phyloP scores from a whole-genome alignment of 2,888 invertebrate genomes.

The Nebria brevicollis region DNA sequence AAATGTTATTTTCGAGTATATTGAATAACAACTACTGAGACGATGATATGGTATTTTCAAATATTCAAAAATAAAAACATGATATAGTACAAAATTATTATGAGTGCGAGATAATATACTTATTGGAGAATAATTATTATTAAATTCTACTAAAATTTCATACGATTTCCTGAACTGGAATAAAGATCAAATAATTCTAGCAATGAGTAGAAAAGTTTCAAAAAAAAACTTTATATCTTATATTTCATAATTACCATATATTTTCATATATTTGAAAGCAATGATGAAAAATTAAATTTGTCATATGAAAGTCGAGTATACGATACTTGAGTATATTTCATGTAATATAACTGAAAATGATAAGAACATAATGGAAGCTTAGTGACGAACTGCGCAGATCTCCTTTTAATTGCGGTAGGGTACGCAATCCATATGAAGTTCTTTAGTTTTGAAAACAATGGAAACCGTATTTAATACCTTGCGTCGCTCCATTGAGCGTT shows the following conservation, averaged over 20 bases:
- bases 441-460: slow-evolving; percentile 8
- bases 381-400: not conserved
- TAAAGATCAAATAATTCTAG: no score
- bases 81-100: not conserved
- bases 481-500: slow-evolving; percentile 4
- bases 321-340: not conserved
- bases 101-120: no score
- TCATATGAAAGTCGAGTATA: no score
- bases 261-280: no score
- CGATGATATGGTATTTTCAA: not conserved
- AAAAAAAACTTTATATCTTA: no score
- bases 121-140: no score
- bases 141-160: no score
- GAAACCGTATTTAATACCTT: slow-evolving; percentile 12
- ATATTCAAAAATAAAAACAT: not conserved
- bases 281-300: no score
- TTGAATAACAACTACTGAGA: not conserved
- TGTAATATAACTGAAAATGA: not conserved
- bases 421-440: not conserved
- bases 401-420: not conserved
- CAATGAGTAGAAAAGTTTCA: no score
- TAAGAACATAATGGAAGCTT: not conserved
- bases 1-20: not conserved
- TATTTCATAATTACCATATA: no score
- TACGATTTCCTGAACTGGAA: no score